These are phyloP conservation scores for Globia sparganii DNA, from an alignment of 2,888 invertebrate genomes.

Conservation along the genomic window DNA sequence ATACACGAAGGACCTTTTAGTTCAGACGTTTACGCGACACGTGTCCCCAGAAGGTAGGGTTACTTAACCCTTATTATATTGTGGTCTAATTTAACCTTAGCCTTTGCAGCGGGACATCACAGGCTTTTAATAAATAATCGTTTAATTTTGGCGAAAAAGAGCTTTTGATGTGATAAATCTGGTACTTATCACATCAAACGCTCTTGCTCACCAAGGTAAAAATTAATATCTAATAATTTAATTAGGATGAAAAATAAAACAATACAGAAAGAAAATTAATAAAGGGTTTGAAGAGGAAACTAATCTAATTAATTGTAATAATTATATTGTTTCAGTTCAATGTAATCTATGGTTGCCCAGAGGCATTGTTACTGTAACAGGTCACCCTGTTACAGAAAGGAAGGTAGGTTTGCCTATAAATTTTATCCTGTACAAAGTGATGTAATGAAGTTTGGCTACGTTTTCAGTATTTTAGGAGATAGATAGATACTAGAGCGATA, in stretches of 20 bases:
- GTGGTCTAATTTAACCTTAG: neutral
- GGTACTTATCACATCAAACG: too few relatives aligned
- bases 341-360: neutral
- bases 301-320: conserved; percentile 3
- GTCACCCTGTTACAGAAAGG: too few relatives aligned
- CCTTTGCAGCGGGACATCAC: too few relatives aligned
- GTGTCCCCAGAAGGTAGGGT: neutral
- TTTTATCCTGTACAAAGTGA: conserved; percentile 2
- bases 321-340: conserved; percentile 15
- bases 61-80: conserved; percentile 3
- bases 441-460: neutral
- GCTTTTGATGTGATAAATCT: conserved; percentile 7
- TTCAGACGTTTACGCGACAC: neutral
- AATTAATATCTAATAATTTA: neutral
- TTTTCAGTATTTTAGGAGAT: neutral
- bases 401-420: neutral
- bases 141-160: too few relatives aligned
- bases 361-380: neutral
- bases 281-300: conserved; percentile 1
- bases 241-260: neutral
- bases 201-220: too few relatives aligned
- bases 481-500: neutral
- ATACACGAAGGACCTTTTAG: conserved; percentile 4
- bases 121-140: too few relatives aligned
- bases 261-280: neutral